Conservation (phyloP, 2,113 vertebrate species). For the Festucalex cinctus region DNA sequence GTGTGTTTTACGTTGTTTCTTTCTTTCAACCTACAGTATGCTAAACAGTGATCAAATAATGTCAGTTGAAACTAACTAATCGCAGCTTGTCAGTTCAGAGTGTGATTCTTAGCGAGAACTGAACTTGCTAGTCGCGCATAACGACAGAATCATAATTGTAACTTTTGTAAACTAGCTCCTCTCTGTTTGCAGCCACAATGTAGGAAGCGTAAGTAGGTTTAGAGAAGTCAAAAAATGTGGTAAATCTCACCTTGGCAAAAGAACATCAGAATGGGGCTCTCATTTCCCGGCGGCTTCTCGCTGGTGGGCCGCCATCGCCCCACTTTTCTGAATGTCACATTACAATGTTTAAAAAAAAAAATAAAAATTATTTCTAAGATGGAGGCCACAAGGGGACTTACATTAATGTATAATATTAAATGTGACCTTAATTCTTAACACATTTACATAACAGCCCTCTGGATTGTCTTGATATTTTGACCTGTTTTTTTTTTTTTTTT, state of each 20-base stretch:
- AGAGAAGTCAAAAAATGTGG: too few species aligned
- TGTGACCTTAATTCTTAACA: constrained; percentile 59
- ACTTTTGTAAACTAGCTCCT: too few species aligned
- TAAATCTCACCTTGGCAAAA: neutral
- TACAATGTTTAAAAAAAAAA: constrained; percentile 66
- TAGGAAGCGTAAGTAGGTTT: too few species aligned
- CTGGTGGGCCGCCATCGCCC: constrained; percentile 56
- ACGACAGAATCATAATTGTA: too few species aligned
- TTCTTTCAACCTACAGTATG: too few species aligned
- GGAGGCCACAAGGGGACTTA: constrained; percentile 15
- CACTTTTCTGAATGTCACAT: constrained; percentile 69
- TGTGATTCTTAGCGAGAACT: too few species aligned
- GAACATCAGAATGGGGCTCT: constrained; percentile 3
- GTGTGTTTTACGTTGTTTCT: too few species aligned
- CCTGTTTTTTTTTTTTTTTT: constrained; percentile 25
- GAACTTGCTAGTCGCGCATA: too few species aligned
- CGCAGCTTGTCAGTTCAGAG: too few species aligned
- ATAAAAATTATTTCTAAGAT: constrained; percentile 47
- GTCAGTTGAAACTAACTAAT: too few species aligned
- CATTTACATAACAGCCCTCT: constrained; percentile 55
- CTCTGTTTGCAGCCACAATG: too few species aligned
- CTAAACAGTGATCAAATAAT: too few species aligned
- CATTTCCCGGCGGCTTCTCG: constrained; percentile 23
- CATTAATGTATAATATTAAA: constrained; percentile 61
- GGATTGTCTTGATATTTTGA: constrained; percentile 58